Evolutionary conservation across 2,888 invertebrate species (phyloP), one percentile per base, ranked within the genome.

Genomic region (Aricia artaxerxes): DNA sequence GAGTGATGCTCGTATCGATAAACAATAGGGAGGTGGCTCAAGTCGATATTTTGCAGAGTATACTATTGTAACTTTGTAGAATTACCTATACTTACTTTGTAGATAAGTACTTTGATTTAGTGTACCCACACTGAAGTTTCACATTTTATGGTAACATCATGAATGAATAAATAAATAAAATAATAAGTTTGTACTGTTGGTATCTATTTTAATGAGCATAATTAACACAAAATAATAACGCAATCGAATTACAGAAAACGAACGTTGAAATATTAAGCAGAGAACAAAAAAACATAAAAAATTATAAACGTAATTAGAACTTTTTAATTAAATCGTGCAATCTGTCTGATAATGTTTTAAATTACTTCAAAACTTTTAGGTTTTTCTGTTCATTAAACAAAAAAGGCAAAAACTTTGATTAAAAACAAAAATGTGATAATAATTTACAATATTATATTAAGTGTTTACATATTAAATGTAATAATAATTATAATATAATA

Each of bases 1-100:
- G 85, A 92, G 91, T 87, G 91, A 80, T 87, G 92, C 82, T 84
- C 79, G 78, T 82, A 81, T 85, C 84, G 83, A 86, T 81, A 69
- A 69, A 69, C 16, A 35, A 38, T 24, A 69, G 69, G 13, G 69
- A 69, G 31, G 35, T 11, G 64, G 11, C 7, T 24, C n/a, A 69
- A 5, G 16, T 82, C 81, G 83, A 84, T 85, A 85, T 86, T 84
- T 85, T 87, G 85, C 83, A 81, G 49, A 78, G 61, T 40, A 79
- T 77, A 77, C 9, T 24, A 7, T 24, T 61, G 24, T 5, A n/a
- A 61, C 7, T 61, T 61, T 24, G 57, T 16, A 57, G 6, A 24
- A 6, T 3, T 24, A 24, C 24, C 24, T 60, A n/a, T n/a, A n/a
- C n/a, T n/a, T n/a, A n/a, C 6, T n/a, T n/a, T n/a, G n/a, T n/a